These are phyloP conservation scores for Otus sunia DNA, from an alignment of 2,113 vertebrate genomes.

Conservation along the genomic window DNA sequence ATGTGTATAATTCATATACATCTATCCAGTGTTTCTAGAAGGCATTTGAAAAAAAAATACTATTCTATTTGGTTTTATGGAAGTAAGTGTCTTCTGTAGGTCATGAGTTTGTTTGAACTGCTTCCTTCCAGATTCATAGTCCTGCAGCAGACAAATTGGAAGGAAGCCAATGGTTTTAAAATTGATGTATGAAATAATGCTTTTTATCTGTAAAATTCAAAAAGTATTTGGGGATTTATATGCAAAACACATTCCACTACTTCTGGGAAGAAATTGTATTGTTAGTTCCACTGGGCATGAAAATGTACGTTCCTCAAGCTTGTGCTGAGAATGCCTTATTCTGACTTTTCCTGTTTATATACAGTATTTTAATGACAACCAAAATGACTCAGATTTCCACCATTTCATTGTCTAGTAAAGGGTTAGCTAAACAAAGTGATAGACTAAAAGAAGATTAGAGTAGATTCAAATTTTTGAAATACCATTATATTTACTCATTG, in stretches of 20 bases:
- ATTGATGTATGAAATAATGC: constrained; percentile 7
- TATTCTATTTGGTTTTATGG: constrained; percentile 61
- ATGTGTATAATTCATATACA: constrained; percentile 52
- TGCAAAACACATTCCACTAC: constrained; percentile 65
- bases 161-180: constrained; percentile 53
- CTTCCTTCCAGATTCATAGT: constrained; percentile 46
- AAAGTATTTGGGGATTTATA: constrained; percentile 66
- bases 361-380: constrained; percentile 64
- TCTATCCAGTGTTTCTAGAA: constrained; percentile 57
- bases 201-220: constrained; percentile 60
- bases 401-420: constrained; percentile 50
- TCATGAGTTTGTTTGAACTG: constrained; percentile 39
- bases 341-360: constrained; percentile 68
- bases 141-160: constrained; percentile 4
- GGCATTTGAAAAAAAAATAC: constrained; percentile 52
- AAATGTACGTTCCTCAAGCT: constrained; percentile 59
- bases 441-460: neutral
- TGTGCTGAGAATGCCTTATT: constrained; percentile 74
- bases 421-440: neutral
- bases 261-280: constrained; percentile 46
- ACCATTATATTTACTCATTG: constrained; percentile 22
- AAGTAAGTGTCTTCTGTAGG: constrained; percentile 41
- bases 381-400: constrained; percentile 53
- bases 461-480: constrained; percentile 17
- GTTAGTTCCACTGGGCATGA: constrained; percentile 45